These are phyloP conservation scores for Ochropleura plecta DNA, from an alignment of 2,888 invertebrate species.

Conservation along the genomic window DNA sequence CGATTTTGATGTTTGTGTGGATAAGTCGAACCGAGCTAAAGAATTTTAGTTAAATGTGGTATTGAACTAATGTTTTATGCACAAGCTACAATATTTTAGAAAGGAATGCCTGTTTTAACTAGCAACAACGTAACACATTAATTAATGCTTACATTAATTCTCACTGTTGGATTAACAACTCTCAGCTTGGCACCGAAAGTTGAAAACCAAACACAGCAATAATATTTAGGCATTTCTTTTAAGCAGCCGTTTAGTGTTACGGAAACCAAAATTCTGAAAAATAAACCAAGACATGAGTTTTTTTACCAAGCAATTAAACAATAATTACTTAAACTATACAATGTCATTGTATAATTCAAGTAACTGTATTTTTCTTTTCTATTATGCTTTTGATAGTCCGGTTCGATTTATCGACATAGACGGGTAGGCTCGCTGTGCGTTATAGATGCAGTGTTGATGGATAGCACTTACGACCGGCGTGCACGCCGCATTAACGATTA, in stretches of 20 bases:
- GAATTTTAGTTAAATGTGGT: background rate
- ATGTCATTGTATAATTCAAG: background rate
- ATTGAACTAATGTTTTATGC: background rate
- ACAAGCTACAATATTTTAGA: background rate
- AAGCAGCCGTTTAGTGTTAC: background rate
- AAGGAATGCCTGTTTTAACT: background rate
- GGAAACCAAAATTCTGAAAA: background rate
- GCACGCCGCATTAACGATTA: conserved; percentile 35
- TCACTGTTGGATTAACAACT: background rate
- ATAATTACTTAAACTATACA: background rate
- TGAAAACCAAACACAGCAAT: background rate
- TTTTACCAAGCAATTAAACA: background rate
- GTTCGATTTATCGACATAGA: conserved; percentile 35
- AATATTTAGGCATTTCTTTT: background rate
- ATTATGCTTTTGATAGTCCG: background rate
- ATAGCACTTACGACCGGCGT: conserved; percentile 46
- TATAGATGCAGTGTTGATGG: conserved; percentile 57
- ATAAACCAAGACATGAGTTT: background rate
- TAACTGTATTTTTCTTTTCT: background rate
- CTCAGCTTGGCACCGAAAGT: no score
- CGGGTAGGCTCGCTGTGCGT: conserved; percentile 44
- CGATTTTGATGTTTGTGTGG: conserved; percentile 38
- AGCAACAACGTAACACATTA: background rate
- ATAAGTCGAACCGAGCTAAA: conserved; percentile 11
- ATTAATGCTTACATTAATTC: background rate